Base-by-base conservation (phyloP, 2,113 vertebrate species). In the Phoxinus phoxinus region DNA sequence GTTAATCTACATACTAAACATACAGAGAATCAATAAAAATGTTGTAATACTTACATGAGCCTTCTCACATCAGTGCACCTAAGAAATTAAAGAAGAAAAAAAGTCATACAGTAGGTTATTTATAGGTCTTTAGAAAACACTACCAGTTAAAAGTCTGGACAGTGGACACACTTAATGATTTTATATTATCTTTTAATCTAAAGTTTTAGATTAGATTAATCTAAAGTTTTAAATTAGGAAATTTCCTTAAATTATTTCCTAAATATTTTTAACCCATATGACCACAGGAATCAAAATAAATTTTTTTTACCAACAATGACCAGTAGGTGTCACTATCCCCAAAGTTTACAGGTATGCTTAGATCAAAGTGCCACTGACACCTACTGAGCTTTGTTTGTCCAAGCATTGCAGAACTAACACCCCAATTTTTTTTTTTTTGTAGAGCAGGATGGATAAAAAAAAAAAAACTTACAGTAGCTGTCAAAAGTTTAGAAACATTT, bases 51-150 rank as follows among this genome's bases (percentile, higher is more conserved):
- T 83, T 37, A 82, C 85, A 58, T 7, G 19, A 44, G 9, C 5
- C 30, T 4, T 32, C 41, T 89, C 67, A 89, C 84, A 87, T 87
- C 81, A 86, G 69, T 48, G 58, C 21, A 87, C 88, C 88, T 89
- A 72, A 30, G 21, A 44, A 82, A 76, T 37, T 56, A 21, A 56
- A 56, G 19, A 21, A 3, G 30, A 86, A 37, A 21, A n/a, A 11
- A 73, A 73, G 37, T 12, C 21, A 69, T 2, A n/a, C n/a, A n/a
- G n/a, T n/a, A 25, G 37, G 23, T 44, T 13, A 73, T 46, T 73
- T 51, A 51, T 51, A 51, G 15, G 35, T 25, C 37, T 44, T n/a
- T 1, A 72, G 19, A 35, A 69, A 69, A 69, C 23, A 44, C 11
- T 15, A 44, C 23, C 37, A 73, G 23, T 13, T 5, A 44, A n/a